phyloP scores from a whole-genome alignment of 2,113 vertebrate species.

The Marmota flaviventris region DNA sequence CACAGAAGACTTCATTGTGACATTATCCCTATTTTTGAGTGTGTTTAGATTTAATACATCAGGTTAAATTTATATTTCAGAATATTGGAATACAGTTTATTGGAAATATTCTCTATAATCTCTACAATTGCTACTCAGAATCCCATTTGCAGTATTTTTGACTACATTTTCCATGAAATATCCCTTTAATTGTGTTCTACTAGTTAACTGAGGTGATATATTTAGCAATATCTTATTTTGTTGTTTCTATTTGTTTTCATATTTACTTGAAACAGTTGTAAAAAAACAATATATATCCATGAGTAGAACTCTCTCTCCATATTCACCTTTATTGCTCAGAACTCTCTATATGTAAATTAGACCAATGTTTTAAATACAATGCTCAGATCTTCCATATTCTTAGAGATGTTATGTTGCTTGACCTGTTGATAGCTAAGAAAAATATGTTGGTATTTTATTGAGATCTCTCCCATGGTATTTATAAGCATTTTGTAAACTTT shows the following conservation, averaged over 20 bases:
- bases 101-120: neutral
- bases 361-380: neutral
- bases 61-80: neutral
- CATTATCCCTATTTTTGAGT: neutral
- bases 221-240: neutral
- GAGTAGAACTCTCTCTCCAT: neutral
- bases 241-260: neutral
- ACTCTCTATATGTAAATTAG: neutral
- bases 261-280: neutral
- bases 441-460: neutral
- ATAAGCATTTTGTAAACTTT: neutral
- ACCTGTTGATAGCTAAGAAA: neutral
- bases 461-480: neutral
- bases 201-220: neutral
- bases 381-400: neutral
- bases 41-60: neutral
- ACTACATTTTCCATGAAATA: neutral
- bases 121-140: neutral
- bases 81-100: neutral
- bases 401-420: neutral
- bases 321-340: neutral
- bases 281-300: neutral
- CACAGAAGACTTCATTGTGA: neutral
- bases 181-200: neutral
- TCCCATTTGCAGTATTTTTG: neutral